These are phyloP conservation scores for Drosophila sulfurigaster DNA, from an alignment of 1,140 invertebrate species.

Conservation along the genomic window DNA sequence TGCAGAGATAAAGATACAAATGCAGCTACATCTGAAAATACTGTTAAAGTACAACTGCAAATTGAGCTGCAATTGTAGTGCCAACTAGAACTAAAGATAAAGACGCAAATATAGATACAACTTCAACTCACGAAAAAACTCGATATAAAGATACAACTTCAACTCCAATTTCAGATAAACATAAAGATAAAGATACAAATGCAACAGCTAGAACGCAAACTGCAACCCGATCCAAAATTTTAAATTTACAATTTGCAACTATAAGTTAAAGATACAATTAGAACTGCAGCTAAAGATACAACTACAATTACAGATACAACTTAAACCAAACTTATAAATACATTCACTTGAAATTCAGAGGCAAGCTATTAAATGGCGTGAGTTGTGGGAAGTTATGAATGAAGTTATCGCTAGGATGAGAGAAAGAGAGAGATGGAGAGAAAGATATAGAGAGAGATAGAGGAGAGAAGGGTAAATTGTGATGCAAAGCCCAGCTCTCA, in stretches of 20 bases:
- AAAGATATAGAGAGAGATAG: background rate
- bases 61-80: too few relatives aligned
- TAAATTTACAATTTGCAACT: too few relatives aligned
- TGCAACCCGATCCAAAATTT: too few relatives aligned
- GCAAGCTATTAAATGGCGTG: too few relatives aligned
- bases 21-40: too few relatives aligned
- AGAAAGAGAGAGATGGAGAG: background rate
- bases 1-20: too few relatives aligned
- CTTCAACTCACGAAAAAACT: background rate
- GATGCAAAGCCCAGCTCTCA: slow-evolving; percentile 7
- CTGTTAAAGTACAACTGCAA: too few relatives aligned
- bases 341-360: too few relatives aligned
- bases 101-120: background rate
- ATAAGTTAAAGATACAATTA: too few relatives aligned
- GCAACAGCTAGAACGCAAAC: background rate
- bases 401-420: background rate
- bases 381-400: background rate
- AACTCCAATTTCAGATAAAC: too few relatives aligned
- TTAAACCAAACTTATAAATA: background rate
- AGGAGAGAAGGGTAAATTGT: too few relatives aligned
- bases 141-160: background rate
- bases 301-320: background rate
- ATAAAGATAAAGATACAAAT: background rate
- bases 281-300: background rate
- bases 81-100: too few relatives aligned